A percentile compares a stretch with the other conserved stretches of the same genome.
phyloP scores from a whole-genome alignment of 2,888 invertebrate species.

The Volucella zonaria region DNA sequence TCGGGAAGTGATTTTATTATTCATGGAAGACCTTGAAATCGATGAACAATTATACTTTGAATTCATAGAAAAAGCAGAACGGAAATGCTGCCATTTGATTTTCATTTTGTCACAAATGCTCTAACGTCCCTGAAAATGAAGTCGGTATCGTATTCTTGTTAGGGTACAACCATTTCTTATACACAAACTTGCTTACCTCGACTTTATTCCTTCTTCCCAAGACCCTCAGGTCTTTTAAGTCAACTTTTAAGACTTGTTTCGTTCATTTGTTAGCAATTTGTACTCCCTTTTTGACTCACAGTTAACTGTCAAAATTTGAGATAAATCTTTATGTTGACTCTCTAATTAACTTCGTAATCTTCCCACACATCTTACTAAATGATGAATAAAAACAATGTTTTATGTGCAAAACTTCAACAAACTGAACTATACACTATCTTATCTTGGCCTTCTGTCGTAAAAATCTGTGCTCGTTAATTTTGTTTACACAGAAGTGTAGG shows the following conservation, averaged over 20 bases:
- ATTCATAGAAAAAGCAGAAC: not conserved
- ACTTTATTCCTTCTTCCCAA: too few species aligned
- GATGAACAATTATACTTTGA: not conserved
- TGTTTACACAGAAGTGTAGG: not conserved
- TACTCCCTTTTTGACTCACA: too few species aligned
- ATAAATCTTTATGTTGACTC: not conserved
- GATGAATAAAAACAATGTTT: not conserved
- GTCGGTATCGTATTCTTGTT: too few species aligned
- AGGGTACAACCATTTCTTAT: too few species aligned
- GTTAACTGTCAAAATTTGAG: too few species aligned
- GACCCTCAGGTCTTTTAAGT: too few species aligned
- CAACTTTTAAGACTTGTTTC: too few species aligned
- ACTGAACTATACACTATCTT: conserved; percentile 41
- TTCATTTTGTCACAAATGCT: too few species aligned
- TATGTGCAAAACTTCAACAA: conserved; percentile 40
- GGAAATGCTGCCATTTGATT: too few species aligned
- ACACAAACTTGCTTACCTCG: too few species aligned
- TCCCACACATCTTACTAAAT: conserved; percentile 22
- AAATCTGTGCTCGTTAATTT: conserved; percentile 58
- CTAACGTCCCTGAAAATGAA: too few species aligned
- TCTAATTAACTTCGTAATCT: conserved; percentile 38
- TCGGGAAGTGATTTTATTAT: conserved; percentile 51
- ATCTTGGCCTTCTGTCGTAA: conserved; percentile 50
- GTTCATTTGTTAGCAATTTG: too few species aligned
- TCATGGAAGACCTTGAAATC: conserved; percentile 32